Base-by-base conservation (phyloP, 2,888 invertebrate genomes). In the Polydrusus pterygomalis region DNA sequence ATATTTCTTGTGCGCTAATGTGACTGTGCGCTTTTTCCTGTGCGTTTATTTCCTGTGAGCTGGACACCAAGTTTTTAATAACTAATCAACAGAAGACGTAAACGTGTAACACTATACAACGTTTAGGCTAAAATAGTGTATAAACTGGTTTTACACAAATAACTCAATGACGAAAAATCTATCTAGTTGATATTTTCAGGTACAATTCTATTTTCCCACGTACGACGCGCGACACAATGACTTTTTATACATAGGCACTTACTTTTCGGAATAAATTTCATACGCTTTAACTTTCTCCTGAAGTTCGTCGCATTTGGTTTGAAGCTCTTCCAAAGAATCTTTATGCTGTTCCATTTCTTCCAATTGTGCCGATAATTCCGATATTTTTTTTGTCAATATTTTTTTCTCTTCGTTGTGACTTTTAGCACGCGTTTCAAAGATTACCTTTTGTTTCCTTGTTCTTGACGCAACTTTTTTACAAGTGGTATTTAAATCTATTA, bases 211-310 rank as follows among this genome's bases (percentile, higher is more conserved):
- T 25, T 25, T 25, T 25, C 5, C 25, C 25, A 25, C 25, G 25
- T 25, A 25, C 5, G 5, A 25, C 25, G 25, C 5, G 5, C 5
- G 5, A 5, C 25, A 25, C 5, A 3, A 25, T 25, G 25, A 25
- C 25, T 25, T 25, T 25, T 34, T 34, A 8, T 34, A 7, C 8
- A 34, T 34, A 2, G 1, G 10, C 10, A 34, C 63, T 64, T 77
- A 81, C 81, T 73, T 80, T 49, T 67, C 62, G 18, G 76, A 63
- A 62, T 69, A 79, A n/a, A 68, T 54, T 62, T 82, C 81, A 47
- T 80, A 79, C 20, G 76, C 72, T 38, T 51, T 30, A 0, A 81
- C 15, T 77, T 79, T 78, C 8, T 75, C 43, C 25, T 79, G 54
- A 8, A 80, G 62, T n/a, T 79, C 77, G 9, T 76, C 60, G 68